Conservation (phyloP, 2,888 invertebrate species). For the Syrphus vitripennis region DNA sequence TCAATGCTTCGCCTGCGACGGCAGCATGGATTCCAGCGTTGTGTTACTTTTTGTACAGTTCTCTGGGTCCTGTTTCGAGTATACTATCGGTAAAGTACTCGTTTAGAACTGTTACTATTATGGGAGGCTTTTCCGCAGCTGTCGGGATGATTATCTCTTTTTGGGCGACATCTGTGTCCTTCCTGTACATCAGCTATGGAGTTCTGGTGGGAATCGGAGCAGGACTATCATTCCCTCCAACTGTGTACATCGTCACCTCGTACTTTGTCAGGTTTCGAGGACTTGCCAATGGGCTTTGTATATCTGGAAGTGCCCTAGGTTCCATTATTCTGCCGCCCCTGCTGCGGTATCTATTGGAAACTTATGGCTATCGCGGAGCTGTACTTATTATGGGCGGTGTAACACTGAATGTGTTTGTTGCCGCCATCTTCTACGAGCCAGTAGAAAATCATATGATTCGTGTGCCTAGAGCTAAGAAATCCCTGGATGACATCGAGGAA, state of each 20-base stretch:
- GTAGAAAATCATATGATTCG: constrained; percentile 90
- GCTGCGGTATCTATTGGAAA: constrained; percentile 86
- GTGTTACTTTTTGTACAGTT: constrained; percentile 94
- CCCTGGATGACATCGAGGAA: constrained; percentile 79
- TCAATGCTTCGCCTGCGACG: constrained; percentile 87
- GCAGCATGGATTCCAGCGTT: constrained; percentile 93
- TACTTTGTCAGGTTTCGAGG: constrained; percentile 91
- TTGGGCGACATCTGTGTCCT: constrained; percentile 90
- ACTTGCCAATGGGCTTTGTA: constrained; percentile 93
- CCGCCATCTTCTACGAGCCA: constrained; percentile 91
- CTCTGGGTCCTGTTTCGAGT: constrained; percentile 92
- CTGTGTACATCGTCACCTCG: constrained; percentile 93
- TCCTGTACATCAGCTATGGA: constrained; percentile 91
- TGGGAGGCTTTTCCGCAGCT: constrained; percentile 91
- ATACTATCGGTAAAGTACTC: constrained; percentile 92
- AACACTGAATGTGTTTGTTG: constrained; percentile 92
- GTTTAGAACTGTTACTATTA: constrained; percentile 90
- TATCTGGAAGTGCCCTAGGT: constrained; percentile 93
- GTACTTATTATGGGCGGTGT: constrained; percentile 91
- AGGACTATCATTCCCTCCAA: constrained; percentile 93
- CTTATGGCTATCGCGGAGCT: constrained; percentile 90
- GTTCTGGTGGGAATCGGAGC: constrained; percentile 92
- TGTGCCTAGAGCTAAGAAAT: constrained; percentile 81
- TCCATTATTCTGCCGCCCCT: constrained; percentile 92
- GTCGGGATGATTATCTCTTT: constrained; percentile 92